phyloP scores from a whole-genome alignment of 2,113 vertebrate genomes.

The Chaetura pelagica region DNA sequence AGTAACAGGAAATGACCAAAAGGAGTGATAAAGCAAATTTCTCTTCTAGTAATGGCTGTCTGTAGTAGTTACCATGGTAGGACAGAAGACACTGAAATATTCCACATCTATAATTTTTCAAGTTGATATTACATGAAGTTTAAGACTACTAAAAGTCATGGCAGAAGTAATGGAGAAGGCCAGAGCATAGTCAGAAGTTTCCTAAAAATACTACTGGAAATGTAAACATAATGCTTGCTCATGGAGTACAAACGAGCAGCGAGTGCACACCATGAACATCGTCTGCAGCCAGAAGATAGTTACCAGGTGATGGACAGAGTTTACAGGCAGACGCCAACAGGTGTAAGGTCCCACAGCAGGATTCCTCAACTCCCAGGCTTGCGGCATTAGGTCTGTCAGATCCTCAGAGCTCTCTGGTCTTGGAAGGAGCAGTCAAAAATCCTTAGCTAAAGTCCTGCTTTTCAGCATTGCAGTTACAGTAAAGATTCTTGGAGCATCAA shows the following conservation, averaged over 20 bases:
- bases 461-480: background rate
- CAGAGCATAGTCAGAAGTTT: background rate
- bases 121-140: background rate
- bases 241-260: background rate
- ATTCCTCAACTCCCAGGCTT: background rate
- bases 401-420: background rate
- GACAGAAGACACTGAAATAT: background rate
- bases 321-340: background rate
- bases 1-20: background rate
- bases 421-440: background rate
- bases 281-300: background rate
- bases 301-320: background rate
- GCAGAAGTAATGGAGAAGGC: background rate
- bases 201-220: background rate
- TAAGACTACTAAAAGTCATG: background rate
- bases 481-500: background rate
- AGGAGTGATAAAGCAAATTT: background rate
- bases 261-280: background rate
- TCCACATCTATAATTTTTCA: background rate
- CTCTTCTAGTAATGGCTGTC: background rate
- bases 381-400: background rate
- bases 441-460: background rate
- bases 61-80: background rate
- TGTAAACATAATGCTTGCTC: background rate
- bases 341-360: rapidly evolving